Conservation (phyloP, 2,888 invertebrate genomes). For the Chironomus riparius region DNA sequence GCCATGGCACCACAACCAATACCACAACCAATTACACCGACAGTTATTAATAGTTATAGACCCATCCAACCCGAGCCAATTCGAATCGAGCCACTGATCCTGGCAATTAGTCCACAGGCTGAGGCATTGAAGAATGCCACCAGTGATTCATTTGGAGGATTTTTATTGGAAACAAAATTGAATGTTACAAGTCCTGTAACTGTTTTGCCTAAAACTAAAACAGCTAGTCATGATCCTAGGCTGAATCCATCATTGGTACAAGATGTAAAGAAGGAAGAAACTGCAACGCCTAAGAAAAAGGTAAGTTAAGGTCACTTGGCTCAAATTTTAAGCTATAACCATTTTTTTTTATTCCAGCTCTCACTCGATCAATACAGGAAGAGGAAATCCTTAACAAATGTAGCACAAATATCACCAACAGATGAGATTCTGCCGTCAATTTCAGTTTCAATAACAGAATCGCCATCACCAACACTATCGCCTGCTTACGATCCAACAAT, state of each 20-base stretch:
- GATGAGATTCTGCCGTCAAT: background rate
- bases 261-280: background rate
- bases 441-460: background rate
- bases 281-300: slow-evolving; percentile 9
- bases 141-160: background rate
- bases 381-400: slow-evolving; percentile 1
- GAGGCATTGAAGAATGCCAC: background rate
- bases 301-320: background rate
- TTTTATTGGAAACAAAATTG: background rate
- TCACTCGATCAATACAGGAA: slow-evolving; percentile 16
- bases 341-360: too few species aligned
- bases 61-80: background rate
- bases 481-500: slow-evolving; percentile 13
- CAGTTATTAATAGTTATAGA: background rate
- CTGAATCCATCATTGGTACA: slow-evolving; percentile 1
- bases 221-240: background rate
- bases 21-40: background rate
- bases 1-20: background rate
- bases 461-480: background rate
- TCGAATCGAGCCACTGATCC: background rate
- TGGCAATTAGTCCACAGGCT: background rate
- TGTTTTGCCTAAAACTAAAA: slow-evolving; percentile 3
- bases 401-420: background rate
- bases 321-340: too few species aligned
- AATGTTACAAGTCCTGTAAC: background rate